Percentiles rank a stretch among this genome's conserved stretches.
Evolutionary conservation across 2,113 vertebrate species (phyloP).

Genomic region (Pygoscelis adeliae): DNA sequence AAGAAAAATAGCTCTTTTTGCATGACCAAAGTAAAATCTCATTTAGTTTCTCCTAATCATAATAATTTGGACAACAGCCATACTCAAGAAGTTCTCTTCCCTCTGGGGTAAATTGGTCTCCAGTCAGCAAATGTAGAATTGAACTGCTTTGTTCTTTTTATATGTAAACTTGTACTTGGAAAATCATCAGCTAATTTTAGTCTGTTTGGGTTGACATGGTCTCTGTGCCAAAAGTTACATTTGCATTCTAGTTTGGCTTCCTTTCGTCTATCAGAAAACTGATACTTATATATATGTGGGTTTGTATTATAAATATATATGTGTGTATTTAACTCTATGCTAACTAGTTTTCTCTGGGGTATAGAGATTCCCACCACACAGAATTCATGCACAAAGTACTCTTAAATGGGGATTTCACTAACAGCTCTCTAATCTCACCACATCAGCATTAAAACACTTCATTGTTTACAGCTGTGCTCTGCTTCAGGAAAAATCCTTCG

Average conservation of each 20-base stretch:
- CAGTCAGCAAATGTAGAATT: conserved; percentile 4
- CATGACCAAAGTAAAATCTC: not conserved
- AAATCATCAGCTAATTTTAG: conserved; percentile 62
- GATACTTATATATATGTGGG: not conserved
- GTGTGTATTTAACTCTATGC: not conserved
- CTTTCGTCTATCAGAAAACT: not conserved
- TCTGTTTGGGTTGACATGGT: conserved; percentile 49
- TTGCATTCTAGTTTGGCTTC: conserved; percentile 56
- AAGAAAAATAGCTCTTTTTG: not conserved
- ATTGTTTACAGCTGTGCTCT: not conserved
- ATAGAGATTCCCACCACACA: not conserved
- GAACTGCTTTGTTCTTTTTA: conserved; percentile 37
- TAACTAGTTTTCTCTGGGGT: not conserved
- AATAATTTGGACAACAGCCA: conserved; percentile 19
- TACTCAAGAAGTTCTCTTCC: not conserved
- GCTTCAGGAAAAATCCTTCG: not conserved
- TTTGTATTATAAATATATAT: not conserved
- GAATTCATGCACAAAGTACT: not conserved
- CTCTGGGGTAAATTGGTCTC: not conserved
- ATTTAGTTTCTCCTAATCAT: conserved; percentile 8
- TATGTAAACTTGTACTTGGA: conserved; percentile 59
- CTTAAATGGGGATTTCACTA: not conserved
- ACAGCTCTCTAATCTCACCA: not conserved
- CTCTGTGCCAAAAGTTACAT: conserved; percentile 55
- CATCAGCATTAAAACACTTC: not conserved